A percentile compares a stretch with the other conserved stretches of the same genome.
Evolutionary conservation across 1,140 invertebrate genomes (phyloP).

Genomic region (Drosophila orena): DNA sequence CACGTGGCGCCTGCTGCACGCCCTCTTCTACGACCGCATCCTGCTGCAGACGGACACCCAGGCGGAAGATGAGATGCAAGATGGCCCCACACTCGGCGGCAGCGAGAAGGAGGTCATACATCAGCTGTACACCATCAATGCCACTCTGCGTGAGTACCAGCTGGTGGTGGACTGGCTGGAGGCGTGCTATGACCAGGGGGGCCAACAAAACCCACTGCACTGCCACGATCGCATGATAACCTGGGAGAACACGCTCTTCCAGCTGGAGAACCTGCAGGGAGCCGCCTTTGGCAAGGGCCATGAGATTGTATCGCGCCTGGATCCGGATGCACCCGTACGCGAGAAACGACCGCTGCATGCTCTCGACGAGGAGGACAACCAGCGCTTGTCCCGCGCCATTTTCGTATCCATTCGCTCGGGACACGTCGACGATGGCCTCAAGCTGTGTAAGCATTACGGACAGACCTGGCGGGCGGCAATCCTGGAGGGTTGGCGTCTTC

Average conservation of each 20-base stretch:
- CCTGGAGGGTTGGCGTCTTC: slow-evolving; percentile 94
- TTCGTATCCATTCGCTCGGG: slow-evolving; percentile 94
- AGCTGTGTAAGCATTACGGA: slow-evolving; percentile 92
- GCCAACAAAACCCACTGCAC: slow-evolving; percentile 88
- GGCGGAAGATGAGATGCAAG: slow-evolving; percentile 85
- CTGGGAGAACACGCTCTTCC: slow-evolving; percentile 96
- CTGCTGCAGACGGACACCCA: slow-evolving; percentile 85
- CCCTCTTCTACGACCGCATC: slow-evolving; percentile 92
- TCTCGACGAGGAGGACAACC: slow-evolving; percentile 95
- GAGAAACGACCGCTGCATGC: slow-evolving; percentile 93
- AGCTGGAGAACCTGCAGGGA: slow-evolving; percentile 86
- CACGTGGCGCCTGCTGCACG: slow-evolving; percentile 93
- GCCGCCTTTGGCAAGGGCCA: slow-evolving; percentile 86
- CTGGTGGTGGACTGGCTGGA: slow-evolving; percentile 97
- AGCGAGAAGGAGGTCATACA: slow-evolving; percentile 87
- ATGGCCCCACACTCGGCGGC: slow-evolving; percentile 83
- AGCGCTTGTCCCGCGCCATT: slow-evolving; percentile 89
- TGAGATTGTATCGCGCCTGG: slow-evolving; percentile 90
- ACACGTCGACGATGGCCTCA: slow-evolving; percentile 92
- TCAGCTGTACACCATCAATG: slow-evolving; percentile 86
- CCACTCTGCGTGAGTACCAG: slow-evolving; percentile 91
- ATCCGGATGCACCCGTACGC: slow-evolving; percentile 96
- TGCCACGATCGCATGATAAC: slow-evolving; percentile 91
- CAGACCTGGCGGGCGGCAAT: slow-evolving; percentile 95
- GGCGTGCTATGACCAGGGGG: slow-evolving; percentile 90